phyloP scores from a whole-genome alignment of 2,113 vertebrate genomes.

The Leuciscus idus region DNA sequence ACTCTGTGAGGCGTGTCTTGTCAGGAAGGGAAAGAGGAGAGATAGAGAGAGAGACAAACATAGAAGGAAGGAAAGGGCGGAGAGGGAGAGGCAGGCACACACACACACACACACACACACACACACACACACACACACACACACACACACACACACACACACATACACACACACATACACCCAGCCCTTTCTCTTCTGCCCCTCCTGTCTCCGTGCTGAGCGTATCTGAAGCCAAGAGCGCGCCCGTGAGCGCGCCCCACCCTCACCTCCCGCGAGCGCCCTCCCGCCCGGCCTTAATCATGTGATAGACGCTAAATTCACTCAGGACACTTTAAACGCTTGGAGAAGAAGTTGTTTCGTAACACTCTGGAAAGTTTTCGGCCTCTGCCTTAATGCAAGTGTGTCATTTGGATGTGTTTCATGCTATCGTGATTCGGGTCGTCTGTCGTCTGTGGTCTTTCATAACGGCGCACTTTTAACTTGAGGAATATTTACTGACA shows the following conservation, averaged over 20 bases:
- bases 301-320: constrained; percentile 65
- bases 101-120: not conserved
- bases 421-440: not conserved
- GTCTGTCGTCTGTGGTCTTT: constrained; percentile 40
- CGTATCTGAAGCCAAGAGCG: constrained; percentile 9
- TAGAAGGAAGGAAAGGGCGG: constrained; percentile 28
- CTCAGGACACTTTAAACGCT: constrained; percentile 56
- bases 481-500: constrained; percentile 21
- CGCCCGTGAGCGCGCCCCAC: constrained; percentile 36
- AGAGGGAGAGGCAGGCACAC: constrained; percentile 30
- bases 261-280: constrained; percentile 60
- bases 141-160: too few relatives aligned
- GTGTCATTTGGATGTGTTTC: constrained; percentile 56
- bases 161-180: not conserved
- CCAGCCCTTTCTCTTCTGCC: not conserved
- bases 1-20: constrained; percentile 33
- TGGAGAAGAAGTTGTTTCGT: constrained; percentile 57
- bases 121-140: too few relatives aligned
- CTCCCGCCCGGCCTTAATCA: constrained; percentile 68
- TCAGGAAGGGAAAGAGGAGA: constrained; percentile 30
- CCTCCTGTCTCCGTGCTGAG: not conserved
- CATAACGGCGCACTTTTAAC: not conserved
- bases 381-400: constrained; percentile 40
- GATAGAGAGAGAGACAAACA: not conserved
- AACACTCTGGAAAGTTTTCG: constrained; percentile 64